phyloP scores from a whole-genome alignment of 2,113 vertebrate genomes.

The Zosterops lateralis region DNA sequence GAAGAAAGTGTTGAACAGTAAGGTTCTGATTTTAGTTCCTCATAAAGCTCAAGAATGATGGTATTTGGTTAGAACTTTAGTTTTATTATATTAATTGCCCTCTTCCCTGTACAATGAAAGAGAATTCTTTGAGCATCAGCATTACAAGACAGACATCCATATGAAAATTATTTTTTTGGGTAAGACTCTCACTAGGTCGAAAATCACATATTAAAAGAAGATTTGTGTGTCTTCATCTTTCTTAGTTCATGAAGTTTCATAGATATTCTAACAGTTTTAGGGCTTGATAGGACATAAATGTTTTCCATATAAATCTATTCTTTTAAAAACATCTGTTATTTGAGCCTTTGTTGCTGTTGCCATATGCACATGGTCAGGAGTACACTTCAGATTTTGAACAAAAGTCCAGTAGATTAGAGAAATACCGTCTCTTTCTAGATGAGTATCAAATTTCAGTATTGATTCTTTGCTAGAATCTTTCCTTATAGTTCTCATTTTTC shows the following conservation, averaged over 20 bases:
- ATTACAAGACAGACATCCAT: not conserved
- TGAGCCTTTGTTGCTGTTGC: not conserved
- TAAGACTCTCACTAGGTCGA: not conserved
- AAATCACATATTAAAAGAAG: not conserved
- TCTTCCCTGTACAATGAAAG: not conserved
- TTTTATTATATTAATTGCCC: not conserved
- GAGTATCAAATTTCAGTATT: not conserved
- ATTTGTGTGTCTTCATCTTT: not conserved
- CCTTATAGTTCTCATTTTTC: not conserved
- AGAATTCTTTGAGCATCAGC: not conserved
- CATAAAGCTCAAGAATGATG: not conserved
- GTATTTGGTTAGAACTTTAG: not conserved
- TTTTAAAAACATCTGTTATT: not conserved
- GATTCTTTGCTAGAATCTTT: not conserved
- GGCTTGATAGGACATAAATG: not conserved
- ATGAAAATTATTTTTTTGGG: not conserved
- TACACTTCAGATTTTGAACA: not conserved
- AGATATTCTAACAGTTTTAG: not conserved
- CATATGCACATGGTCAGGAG: not conserved
- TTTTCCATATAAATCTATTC: not conserved
- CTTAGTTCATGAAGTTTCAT: not conserved
- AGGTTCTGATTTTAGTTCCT: not conserved
- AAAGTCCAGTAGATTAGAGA: not conserved
- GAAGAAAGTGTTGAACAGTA: not conserved
- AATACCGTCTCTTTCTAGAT: not conserved